Evolutionary conservation across 1,140 invertebrate species (phyloP), one percentile per base, ranked within the genome.

Genomic region (Paraescarpia echinospica): DNA sequence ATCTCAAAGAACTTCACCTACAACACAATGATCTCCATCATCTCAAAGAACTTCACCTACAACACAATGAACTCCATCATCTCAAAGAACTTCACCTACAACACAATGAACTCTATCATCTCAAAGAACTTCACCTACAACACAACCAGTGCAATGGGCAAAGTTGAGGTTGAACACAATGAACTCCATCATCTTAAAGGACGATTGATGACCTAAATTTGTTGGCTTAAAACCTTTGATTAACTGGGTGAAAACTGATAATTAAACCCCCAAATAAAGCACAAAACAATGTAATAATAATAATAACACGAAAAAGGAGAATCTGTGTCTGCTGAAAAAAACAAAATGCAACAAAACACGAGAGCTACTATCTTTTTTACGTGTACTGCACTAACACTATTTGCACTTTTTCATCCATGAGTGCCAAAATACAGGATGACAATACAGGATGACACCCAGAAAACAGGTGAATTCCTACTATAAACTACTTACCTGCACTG

Each of bases 151-250:
- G 12, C 41, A 41, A 41, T 4, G 12, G 41, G 99, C 99, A 97
- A 99, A 99, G 96, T 99, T 99, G 94, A 99, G 96, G 96, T 99
- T 98, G 96, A 99, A 99, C 31, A 99, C 98, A 93, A 99, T 98
- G 95, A 99, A 99, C 96, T 99, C 99, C 41, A 99, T 95, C 35
- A 99, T 96, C 96, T 99, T 98, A 96, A 99, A 99, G 95, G 99
- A 98, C 96, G 99, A 41, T n/a, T 41, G 41, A 41, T 4, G 4
- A 41, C 41, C 4, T 6, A 41, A 6, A 41, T 41, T 12, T 41
- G 12, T 41, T 12, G 41, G 12, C 12, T 12, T 99, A 94, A 98
- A 12, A 41, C 41, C 4, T 41, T 41, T 41, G 41, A 41, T 41
- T 41, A 41, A 41, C 12, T 41, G 41, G 41, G 12, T 6, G 41